Base-by-base conservation (phyloP, 1,140 invertebrate genomes). In the Galendromus occidentalis region DNA sequence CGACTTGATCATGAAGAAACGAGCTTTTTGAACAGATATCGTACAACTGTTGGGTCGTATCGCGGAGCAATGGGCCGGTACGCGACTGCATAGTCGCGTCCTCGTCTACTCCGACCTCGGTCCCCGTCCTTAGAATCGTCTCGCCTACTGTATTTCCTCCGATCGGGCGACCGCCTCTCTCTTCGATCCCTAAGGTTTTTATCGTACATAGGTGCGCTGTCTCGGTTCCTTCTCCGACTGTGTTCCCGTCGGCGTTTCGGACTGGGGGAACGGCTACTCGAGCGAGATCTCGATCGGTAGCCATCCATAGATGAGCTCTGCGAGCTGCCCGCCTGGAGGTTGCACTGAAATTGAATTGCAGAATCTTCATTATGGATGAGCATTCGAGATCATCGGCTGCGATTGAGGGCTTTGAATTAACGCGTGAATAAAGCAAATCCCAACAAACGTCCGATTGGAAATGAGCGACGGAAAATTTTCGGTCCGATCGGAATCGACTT, bases 1-100 rank as follows among this genome's bases (percentile, higher is more conserved):
- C 47, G 91, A 95, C 77, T 97, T 97, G 68, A 98, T 95, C 25
- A 97, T 82, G 78, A 96, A 98, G 80, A 93, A 97, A 69, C 91
- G 82, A 67, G 92, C 88, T 76, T 94, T 89, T 90, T 81, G 75
- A 96, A 95, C 64, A 97, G 80, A 75, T 95, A 95, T 78, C 92
- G 94, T 63, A 97, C 51, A 18, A 59, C 25, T 17, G 51, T 59
- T 17, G 51, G 51, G 51, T 59, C 51, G 51, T 33, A 59, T 29
- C 51, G 51, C 1, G 51, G 33, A 39, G 9, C 33, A 39, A 39
- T 39, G 4, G 33, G 51, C 1, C 51, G 51, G 22, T 29, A 59
- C 14, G 33, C 33, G 33, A 39, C 33, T 6, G 33, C 33, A 9
- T 39, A 39, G 9, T 39, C 33, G 33, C 33, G 33, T 4, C 33